phyloP scores from a whole-genome alignment of 1,140 invertebrate genomes.

The Wasmannia auropunctata region DNA sequence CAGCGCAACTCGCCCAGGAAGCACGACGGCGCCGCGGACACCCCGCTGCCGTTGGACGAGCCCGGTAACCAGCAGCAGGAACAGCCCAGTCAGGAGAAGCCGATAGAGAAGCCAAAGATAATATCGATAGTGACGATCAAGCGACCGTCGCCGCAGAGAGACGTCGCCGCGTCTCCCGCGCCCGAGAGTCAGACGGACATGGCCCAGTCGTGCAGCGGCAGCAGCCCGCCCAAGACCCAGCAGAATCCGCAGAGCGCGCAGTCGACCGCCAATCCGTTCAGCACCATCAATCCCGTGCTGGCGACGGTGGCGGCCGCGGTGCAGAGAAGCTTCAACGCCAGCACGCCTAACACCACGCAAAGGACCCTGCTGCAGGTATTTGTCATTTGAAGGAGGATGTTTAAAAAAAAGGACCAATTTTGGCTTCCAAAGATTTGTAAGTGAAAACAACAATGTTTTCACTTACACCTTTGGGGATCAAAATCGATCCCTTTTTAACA shows the following conservation, averaged over 20 bases:
- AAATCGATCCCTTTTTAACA: too few relatives aligned
- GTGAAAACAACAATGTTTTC: too few relatives aligned
- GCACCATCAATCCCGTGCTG: conserved; percentile 82
- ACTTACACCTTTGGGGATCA: too few relatives aligned
- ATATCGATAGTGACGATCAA: conserved; percentile 84
- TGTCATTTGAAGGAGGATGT: too few relatives aligned
- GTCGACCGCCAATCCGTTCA: conserved; percentile 75
- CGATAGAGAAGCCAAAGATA: conserved; percentile 82
- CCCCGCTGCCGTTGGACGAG: conserved; percentile 67
- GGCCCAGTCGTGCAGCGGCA: conserved; percentile 67
- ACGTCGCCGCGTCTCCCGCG: conserved; percentile 62
- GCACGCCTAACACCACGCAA: conserved; percentile 72
- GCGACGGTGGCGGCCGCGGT: conserved; percentile 84
- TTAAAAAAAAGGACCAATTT: too few relatives aligned
- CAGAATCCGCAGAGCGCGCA: conserved; percentile 72
- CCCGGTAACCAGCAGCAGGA: conserved; percentile 68
- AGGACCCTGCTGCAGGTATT: conserved; percentile 79
- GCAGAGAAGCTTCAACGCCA: conserved; percentile 81
- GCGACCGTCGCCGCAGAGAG: conserved; percentile 78
- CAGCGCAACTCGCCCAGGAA: conserved; percentile 79
- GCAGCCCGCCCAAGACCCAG: conserved; percentile 75
- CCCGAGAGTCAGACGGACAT: conserved; percentile 73
- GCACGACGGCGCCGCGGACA: conserved; percentile 63
- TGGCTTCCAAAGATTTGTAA: too few relatives aligned
- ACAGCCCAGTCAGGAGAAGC: conserved; percentile 72